These are phyloP conservation scores for Cotesia congregata DNA, from an alignment of 2,888 invertebrate species.

Conservation along the genomic window DNA sequence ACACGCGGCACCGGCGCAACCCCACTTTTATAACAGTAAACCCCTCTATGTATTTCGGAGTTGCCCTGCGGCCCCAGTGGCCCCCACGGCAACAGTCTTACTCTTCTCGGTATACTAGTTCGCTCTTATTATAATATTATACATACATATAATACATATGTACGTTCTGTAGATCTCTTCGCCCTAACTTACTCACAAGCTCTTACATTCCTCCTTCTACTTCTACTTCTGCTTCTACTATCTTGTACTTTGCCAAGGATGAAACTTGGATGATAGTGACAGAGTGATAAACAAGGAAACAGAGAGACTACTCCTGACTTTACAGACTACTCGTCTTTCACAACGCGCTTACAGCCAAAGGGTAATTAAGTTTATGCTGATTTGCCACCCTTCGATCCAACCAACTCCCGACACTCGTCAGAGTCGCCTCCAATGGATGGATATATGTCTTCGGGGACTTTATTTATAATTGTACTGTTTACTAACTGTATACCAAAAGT, in stretches of 20 bases:
- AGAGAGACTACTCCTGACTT: neutral
- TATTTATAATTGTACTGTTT: neutral
- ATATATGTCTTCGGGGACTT: neutral
- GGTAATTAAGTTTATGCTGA: constrained; percentile 55
- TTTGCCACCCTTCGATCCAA: constrained; percentile 47
- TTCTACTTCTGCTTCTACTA: neutral
- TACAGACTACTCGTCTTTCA: constrained; percentile 8
- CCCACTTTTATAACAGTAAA: constrained; percentile 44
- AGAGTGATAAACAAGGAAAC: neutral
- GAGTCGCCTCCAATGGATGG: neutral
- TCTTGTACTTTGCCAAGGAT: neutral
- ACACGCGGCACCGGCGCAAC: constrained; percentile 60
- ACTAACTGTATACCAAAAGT: too few species aligned
- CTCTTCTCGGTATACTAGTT: neutral
- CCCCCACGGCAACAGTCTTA: constrained; percentile 19
- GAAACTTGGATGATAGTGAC: constrained; percentile 23
- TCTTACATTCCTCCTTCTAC: neutral
- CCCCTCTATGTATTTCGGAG: constrained; percentile 15
- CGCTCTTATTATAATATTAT: constrained; percentile 26
- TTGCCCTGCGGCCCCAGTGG: constrained; percentile 20
- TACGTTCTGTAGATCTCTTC: neutral
- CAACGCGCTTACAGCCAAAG: constrained; percentile 27
- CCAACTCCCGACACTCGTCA: constrained; percentile 21
- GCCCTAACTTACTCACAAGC: neutral
- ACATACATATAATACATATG: neutral